A percentile compares a stretch with the other conserved stretches of the same genome.
These are phyloP conservation scores for Xiphophorus birchmanni DNA, from an alignment of 2,797 vertebrate genomes.

Conservation along the genomic window DNA sequence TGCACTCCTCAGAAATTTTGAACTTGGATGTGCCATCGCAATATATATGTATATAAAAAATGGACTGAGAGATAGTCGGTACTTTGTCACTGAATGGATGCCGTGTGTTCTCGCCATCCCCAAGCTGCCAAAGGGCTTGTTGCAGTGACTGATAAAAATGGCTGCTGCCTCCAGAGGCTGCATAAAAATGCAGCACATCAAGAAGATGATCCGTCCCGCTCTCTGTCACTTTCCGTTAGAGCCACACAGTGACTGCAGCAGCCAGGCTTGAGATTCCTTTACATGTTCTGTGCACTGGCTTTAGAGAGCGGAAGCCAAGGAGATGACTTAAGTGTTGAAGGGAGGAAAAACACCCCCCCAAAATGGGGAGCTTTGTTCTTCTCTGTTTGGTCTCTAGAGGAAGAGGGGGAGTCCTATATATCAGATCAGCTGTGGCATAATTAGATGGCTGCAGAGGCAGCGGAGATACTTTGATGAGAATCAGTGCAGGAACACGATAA, in stretches of 20 bases:
- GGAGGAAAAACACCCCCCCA: conserved; percentile 5
- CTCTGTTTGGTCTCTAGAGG: conserved; percentile 15
- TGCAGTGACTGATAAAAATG: conserved; percentile 62
- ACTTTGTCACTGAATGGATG: conserved; percentile 57
- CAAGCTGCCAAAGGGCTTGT: conserved; percentile 44
- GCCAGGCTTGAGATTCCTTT: conserved; percentile 11
- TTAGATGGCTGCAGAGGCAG: conserved; percentile 16
- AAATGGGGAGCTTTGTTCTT: conserved; percentile 6
- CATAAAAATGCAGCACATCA: conserved; percentile 33
- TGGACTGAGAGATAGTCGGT: conserved; percentile 59
- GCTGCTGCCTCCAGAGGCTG: conserved; percentile 44
- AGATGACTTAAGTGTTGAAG: not conserved
- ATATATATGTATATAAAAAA: conserved; percentile 24
- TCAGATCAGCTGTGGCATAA: conserved; percentile 43
- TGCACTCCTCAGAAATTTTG: conserved; percentile 5
- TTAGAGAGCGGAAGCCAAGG: not conserved
- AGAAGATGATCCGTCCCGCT: conserved; percentile 25
- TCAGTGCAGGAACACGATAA: conserved; percentile 20
- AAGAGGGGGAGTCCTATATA: conserved; percentile 12
- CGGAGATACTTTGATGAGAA: conserved; percentile 5
- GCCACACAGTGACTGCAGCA: not conserved
- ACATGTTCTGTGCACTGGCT: conserved; percentile 16
- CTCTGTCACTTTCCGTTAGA: conserved; percentile 19
- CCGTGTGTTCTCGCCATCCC: conserved; percentile 35
- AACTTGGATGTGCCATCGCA: conserved; percentile 44